Percentiles rank a stretch among this genome's conserved stretches.
Evolutionary conservation across 2,113 vertebrate species (phyloP).

Genomic region (Tonatia bakeri): DNA sequence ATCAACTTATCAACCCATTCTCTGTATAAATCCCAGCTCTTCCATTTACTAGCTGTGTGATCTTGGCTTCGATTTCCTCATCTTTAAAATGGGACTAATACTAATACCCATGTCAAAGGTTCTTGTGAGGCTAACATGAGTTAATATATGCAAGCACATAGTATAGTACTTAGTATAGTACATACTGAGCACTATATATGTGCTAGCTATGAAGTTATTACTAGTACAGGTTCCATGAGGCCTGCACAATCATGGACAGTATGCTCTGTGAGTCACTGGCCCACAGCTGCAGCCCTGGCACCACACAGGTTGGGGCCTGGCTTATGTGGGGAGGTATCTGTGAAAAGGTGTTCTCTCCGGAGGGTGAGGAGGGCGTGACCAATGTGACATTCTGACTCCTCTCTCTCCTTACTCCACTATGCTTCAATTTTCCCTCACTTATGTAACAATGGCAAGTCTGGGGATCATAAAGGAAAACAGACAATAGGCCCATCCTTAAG

Average conservation of each 20-base stretch:
- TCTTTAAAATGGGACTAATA: background rate
- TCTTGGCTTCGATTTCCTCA: background rate
- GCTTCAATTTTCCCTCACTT: background rate
- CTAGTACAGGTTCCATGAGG: background rate
- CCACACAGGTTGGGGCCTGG: background rate
- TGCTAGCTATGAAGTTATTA: background rate
- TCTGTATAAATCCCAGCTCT: background rate
- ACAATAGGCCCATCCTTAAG: background rate
- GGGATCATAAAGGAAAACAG: background rate
- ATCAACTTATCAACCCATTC: background rate
- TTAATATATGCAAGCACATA: background rate
- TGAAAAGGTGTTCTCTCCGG: background rate
- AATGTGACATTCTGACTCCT: background rate
- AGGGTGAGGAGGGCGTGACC: background rate
- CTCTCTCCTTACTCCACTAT: background rate
- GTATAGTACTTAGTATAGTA: background rate
- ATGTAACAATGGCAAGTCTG: background rate
- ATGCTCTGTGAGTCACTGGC: background rate
- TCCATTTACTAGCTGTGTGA: background rate
- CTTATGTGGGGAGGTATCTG: background rate
- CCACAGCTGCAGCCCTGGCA: background rate
- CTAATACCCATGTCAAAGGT: background rate
- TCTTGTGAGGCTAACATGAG: background rate
- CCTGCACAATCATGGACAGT: background rate
- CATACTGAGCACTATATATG: background rate